Conservation (phyloP, 1,140 invertebrate genomes). For the Pentalonia nigronervosa region DNA sequence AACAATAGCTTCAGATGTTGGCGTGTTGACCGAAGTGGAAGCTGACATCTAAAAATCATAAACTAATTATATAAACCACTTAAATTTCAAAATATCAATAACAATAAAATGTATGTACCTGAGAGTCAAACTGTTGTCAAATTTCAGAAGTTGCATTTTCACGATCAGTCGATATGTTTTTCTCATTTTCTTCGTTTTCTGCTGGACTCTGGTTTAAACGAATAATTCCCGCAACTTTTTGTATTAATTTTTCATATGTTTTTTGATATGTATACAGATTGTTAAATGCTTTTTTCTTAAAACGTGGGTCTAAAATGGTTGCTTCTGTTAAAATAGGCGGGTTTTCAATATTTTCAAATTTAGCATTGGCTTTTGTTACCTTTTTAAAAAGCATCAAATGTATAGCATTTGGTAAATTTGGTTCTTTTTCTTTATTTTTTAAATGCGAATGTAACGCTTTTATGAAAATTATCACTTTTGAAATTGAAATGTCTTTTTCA, state of each 20-base stretch:
- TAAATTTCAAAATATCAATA: no score
- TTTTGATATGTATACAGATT: no score
- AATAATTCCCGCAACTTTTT: no score
- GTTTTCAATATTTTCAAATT: conserved; percentile 29
- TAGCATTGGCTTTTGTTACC: not conserved
- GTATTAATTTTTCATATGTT: no score
- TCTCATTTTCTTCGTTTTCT: not conserved
- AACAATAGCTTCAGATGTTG: conserved; percentile 30
- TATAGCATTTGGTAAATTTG: not conserved
- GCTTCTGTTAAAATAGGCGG: conserved; percentile 26
- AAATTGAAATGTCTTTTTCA: no score
- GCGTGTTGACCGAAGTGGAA: not conserved
- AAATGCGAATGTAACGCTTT: no score
- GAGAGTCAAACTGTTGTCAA: no score
- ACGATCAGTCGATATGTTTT: no score
- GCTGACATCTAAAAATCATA: conserved; percentile 7
- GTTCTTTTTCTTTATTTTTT: conserved; percentile 20
- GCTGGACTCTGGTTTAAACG: not conserved
- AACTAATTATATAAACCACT: not conserved
- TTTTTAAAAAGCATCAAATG: conserved; percentile 33
- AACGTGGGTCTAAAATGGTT: no score
- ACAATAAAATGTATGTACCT: no score
- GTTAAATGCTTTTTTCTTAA: conserved; percentile 35
- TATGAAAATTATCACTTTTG: no score
- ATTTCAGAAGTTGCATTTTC: no score